Percentiles rank a stretch among this genome's conserved stretches.
phyloP scores from a whole-genome alignment of 2,888 invertebrate species.

The Papilio protenor region DNA sequence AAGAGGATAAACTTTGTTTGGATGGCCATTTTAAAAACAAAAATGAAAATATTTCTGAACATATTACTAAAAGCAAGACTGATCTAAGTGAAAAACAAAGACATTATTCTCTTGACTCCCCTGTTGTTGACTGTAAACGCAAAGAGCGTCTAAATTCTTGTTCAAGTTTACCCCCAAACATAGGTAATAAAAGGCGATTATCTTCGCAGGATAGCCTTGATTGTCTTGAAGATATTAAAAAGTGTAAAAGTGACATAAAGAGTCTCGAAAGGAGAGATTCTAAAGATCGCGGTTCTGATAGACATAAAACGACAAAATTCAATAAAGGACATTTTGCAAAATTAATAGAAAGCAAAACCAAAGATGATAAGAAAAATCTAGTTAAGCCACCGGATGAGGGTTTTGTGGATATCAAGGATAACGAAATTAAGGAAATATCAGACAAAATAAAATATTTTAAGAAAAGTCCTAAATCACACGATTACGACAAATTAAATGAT shows the following conservation, averaged over 20 bases:
- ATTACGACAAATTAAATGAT: slow-evolving; percentile 57
- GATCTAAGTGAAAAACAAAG: slow-evolving; percentile 75
- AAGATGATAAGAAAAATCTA: slow-evolving; percentile 84
- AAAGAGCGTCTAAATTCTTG: slow-evolving; percentile 86
- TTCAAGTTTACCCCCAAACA: slow-evolving; percentile 85
- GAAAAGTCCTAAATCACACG: slow-evolving; percentile 64
- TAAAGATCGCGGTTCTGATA: slow-evolving; percentile 84
- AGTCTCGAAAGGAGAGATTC: slow-evolving; percentile 87
- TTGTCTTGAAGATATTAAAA: slow-evolving; percentile 85
- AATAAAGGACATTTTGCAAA: slow-evolving; percentile 85
- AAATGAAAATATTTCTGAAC: slow-evolving; percentile 59
- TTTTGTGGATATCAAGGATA: slow-evolving; percentile 69
- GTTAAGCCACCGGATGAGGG: slow-evolving; percentile 78
- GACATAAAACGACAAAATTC: slow-evolving; percentile 82
- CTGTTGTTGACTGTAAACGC: slow-evolving; percentile 77
- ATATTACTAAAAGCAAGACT: slow-evolving; percentile 60
- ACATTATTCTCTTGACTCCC: slow-evolving; percentile 80
- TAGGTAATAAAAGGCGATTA: slow-evolving; percentile 89
- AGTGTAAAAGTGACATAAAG: slow-evolving; percentile 84
- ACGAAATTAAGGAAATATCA: slow-evolving; percentile 59
- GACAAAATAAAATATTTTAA: slow-evolving; percentile 65
- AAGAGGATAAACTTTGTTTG: slow-evolving; percentile 72
- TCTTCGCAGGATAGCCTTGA: slow-evolving; percentile 90
- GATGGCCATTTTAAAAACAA: slow-evolving; percentile 58
- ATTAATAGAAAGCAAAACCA: slow-evolving; percentile 85